Evolutionary conservation across 53 echinoderm and acorn worm species (phyloP).

Genomic region (Glandiceps talaboti): DNA sequence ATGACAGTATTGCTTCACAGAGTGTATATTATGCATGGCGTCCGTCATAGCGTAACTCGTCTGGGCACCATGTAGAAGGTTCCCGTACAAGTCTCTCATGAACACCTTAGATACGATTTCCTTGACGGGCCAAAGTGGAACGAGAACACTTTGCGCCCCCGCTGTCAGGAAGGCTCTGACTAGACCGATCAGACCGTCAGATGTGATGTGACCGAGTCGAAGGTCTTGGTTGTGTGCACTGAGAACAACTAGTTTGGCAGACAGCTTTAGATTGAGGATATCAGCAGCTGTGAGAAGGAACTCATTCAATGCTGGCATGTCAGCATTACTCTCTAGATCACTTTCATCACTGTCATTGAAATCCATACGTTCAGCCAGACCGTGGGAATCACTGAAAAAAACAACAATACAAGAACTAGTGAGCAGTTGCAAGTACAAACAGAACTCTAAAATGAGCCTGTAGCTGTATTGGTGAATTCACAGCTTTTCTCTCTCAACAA

Average conservation of each 20-base stretch:
- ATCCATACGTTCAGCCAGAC: conserved; percentile 64
- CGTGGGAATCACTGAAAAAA: conserved; percentile 33
- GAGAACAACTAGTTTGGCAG: conserved; percentile 92
- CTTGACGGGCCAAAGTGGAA: conserved; percentile 88
- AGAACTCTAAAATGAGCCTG: no score
- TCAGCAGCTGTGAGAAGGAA: conserved; percentile 95
- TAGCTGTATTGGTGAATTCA: no score
- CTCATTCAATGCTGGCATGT: conserved; percentile 75
- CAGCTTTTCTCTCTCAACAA: no score
- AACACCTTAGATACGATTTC: conserved; percentile 72
- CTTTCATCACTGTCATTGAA: conserved; percentile 68
- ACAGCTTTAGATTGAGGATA: conserved; percentile 71
- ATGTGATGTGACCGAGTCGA: conserved; percentile 64
- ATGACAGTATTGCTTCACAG: conserved; percentile 71
- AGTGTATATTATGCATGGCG: conserved; percentile 78
- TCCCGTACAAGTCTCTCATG: conserved; percentile 72
- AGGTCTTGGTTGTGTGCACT: conserved; percentile 70
- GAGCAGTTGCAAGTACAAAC: no score
- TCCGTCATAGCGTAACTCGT: conserved; percentile 71
- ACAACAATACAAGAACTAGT: no score
- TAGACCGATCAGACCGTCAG: conserved; percentile 72
- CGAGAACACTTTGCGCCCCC: conserved; percentile 91
- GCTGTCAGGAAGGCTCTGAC: conserved; percentile 91
- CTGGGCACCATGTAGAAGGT: conserved; percentile 57
- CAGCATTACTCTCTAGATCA: conserved; percentile 42